A percentile compares a stretch with the other conserved stretches of the same genome.
phyloP scores from a whole-genome alignment of 2,113 vertebrate species.

The Polyodon spathula region DNA sequence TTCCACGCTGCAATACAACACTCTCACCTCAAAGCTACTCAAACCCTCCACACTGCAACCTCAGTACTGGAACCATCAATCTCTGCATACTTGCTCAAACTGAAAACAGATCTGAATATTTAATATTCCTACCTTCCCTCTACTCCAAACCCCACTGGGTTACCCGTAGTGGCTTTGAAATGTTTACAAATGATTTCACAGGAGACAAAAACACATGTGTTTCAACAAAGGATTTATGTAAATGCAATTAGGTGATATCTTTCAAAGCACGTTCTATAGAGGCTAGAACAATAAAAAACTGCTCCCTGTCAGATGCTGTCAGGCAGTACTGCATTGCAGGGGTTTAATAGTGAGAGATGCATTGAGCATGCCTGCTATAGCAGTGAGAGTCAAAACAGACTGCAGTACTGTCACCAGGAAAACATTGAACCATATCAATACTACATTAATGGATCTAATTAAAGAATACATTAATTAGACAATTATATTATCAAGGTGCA shows the following conservation, averaged over 20 bases:
- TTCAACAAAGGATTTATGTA: neutral
- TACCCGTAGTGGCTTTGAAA: neutral
- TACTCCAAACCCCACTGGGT: neutral
- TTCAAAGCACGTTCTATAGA: neutral
- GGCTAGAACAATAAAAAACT: conserved; percentile 30
- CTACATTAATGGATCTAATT: no score
- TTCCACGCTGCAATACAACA: no score
- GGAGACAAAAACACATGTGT: neutral
- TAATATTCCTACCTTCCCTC: neutral
- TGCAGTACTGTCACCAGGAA: neutral
- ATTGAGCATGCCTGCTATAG: conserved; percentile 35
- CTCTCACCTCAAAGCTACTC: no score
- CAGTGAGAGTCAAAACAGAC: conserved; percentile 14
- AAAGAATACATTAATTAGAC: no score
- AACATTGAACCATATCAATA: neutral
- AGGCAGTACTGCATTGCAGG: conserved; percentile 61
- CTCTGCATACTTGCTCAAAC: neutral
- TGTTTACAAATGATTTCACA: neutral
- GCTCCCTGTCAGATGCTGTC: conserved; percentile 43
- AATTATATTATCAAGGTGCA: no score
- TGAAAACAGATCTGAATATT: neutral
- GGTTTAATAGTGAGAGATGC: conserved; percentile 51
- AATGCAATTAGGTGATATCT: neutral
- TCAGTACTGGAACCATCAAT: no score
- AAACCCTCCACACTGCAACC: no score